Base-by-base conservation (phyloP, 2,888 invertebrate genomes). In the Yponomeuta plumbellus region DNA sequence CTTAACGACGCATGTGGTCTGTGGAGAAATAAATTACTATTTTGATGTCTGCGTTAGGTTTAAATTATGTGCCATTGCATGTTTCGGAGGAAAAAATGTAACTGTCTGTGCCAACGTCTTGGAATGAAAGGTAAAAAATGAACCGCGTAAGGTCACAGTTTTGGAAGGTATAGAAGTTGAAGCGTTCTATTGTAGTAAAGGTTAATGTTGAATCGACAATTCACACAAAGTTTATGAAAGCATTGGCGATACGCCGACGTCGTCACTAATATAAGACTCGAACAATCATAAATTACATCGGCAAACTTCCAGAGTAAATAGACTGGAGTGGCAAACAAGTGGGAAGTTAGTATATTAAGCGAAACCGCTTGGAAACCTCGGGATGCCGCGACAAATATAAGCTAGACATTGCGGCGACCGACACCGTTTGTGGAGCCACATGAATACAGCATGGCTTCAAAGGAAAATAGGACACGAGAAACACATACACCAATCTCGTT, bases 401-500 rank as follows among this genome's bases (percentile, higher is more conserved):
- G 66, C 44, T 58, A 67, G 67, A 69, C 40, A 63, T 57, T 40
- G 57, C 13, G 77, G 76, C 80, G 81, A 77, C 80, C 80, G 81
- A 77, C 80, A 74, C 70, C 67, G 56, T 58, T 56, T 66, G 72
- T 73, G 71, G 71, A 70, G 68, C 68, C 22, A 72, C 74, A 74
- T 72, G 76, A 76, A 77, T 75, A 68, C 77, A 74, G 80, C 79
- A 44, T 44, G 44, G 44, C 76, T 76, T 82, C 56, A 52, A 79
- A 78, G 76, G 79, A 80, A 88, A 84, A 85, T 88, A 83, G 86
- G 86, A 75, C 86, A 82, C 75, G 72, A 72, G 75, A 77, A 78
- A 78, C 75, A 77, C 72, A 76, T 77, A 71, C 70, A 34, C 5
- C 34, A 34, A 80, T 70, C 65, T 68, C n/a, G 44, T 20, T 21